phyloP scores from a whole-genome alignment of 2,888 invertebrate species.

The Agrotis segetum region DNA sequence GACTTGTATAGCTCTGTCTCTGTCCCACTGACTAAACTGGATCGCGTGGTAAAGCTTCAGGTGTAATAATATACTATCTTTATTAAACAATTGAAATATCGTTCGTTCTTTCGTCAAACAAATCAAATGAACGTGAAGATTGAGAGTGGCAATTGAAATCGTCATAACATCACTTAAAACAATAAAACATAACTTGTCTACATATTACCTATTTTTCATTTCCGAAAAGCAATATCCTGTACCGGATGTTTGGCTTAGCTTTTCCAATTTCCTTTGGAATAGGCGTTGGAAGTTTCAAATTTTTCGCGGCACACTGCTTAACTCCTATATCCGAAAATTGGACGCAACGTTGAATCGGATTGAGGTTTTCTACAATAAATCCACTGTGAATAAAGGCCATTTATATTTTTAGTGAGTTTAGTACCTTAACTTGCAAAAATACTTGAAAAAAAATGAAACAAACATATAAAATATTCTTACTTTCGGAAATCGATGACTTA shows the following conservation, averaged over 20 bases:
- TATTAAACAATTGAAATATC: too few species aligned
- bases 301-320: constrained; percentile 66
- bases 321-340: constrained; percentile 58
- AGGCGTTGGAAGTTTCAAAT: constrained; percentile 74
- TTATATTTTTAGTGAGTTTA: too few species aligned
- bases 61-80: too few species aligned
- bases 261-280: constrained; percentile 84
- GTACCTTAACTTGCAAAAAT: too few species aligned
- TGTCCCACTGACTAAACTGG: too few species aligned
- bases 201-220: constrained; percentile 79
- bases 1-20: too few species aligned
- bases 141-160: constrained; percentile 1
- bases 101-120: not conserved
- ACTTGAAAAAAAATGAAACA: too few species aligned
- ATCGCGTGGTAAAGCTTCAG: too few species aligned
- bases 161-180: not conserved
- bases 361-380: constrained; percentile 47
- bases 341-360: constrained; percentile 43
- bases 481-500: too few species aligned
- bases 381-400: not conserved
- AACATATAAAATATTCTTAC: too few species aligned
- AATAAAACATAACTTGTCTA: constrained; percentile 30
- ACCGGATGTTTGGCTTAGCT: constrained; percentile 83
- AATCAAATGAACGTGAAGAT: not conserved
- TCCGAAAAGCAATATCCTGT: constrained; percentile 83